Base-by-base conservation (phyloP, 2,113 vertebrate species). In the Xyliphius kryptos region DNA sequence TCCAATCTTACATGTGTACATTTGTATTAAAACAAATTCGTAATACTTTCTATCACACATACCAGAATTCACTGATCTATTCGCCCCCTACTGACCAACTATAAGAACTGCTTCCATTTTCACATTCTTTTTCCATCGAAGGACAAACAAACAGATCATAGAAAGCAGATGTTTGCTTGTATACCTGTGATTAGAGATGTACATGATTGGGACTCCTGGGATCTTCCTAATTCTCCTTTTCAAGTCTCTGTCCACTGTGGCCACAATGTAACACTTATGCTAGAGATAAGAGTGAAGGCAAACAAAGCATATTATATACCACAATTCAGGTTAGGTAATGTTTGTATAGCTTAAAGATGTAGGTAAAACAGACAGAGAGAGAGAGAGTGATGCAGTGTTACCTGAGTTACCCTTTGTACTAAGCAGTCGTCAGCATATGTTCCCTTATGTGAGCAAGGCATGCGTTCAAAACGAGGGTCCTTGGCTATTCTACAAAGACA, bases 181-280 rank as follows among this genome's bases (percentile, higher is more conserved):
- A n/a, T n/a, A 99, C 96, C 92, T 94, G 76, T 99, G 94, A 75
- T 94, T 93, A 65, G 96, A 98, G 84, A 99, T 92, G 74, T 97
- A 99, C 95, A 99, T 98, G 78, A 99, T 98, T 17, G 96, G 96
- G 15, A 99, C 95, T 56, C 96, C 96, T 3, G 95, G 96, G 55
- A 99, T 97, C 82, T 98, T 99, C 37, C 95, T 84, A 56, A 99
- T 88, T 76, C 95, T 89, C 41, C 96, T 78, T 76, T 99, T 99
- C 19, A 99, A 88, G 72, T 98, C 96, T 74, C 93, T 87, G 81
- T 99, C 96, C 80, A 99, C 92, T 9, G 96, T 98, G 49, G 96
- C 96, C 80, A 99, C 87, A 63, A 99, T 99, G 64, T 99, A 99
- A 84, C 96, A 99, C 70, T 99, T 99, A 79, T 99, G 96, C 96